These are phyloP conservation scores for Pteropus alecto DNA, from an alignment of 2,113 vertebrate genomes.

Conservation along the genomic window DNA sequence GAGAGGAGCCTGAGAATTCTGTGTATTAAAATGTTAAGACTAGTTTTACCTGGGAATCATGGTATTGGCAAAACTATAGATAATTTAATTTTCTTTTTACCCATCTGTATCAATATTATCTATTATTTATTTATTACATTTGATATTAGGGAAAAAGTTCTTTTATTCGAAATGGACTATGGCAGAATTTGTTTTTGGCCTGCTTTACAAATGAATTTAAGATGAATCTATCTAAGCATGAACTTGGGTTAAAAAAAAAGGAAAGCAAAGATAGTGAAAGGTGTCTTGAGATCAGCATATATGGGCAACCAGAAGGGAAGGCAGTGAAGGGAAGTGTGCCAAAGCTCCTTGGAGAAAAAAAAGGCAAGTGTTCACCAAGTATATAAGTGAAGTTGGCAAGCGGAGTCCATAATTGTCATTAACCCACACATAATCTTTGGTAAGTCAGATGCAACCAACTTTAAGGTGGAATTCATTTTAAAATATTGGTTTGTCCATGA, in stretches of 20 bases:
- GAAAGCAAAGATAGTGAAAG: background rate
- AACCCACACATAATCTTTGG: background rate
- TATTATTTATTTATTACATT: background rate
- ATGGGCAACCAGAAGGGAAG: background rate
- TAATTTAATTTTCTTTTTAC: conserved; percentile 24
- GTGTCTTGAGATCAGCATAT: background rate
- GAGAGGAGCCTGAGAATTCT: background rate
- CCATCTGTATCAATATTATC: background rate
- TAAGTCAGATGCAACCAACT: background rate
- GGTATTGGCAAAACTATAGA: background rate
- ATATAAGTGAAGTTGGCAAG: background rate
- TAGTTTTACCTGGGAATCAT: background rate
- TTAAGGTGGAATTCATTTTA: background rate
- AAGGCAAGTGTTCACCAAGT: background rate
- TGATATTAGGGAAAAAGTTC: background rate
- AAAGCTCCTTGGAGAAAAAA: background rate
- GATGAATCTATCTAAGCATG: background rate
- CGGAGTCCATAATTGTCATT: background rate
- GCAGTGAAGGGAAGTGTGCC: background rate
- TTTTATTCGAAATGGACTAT: conserved; percentile 24
- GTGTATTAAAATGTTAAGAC: background rate
- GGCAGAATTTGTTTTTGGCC: background rate
- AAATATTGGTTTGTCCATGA: background rate
- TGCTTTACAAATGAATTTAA: conserved; percentile 12
- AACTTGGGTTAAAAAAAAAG: background rate